Conservation (phyloP, 2,888 invertebrate species). For the Pasiphila rectangulata region DNA sequence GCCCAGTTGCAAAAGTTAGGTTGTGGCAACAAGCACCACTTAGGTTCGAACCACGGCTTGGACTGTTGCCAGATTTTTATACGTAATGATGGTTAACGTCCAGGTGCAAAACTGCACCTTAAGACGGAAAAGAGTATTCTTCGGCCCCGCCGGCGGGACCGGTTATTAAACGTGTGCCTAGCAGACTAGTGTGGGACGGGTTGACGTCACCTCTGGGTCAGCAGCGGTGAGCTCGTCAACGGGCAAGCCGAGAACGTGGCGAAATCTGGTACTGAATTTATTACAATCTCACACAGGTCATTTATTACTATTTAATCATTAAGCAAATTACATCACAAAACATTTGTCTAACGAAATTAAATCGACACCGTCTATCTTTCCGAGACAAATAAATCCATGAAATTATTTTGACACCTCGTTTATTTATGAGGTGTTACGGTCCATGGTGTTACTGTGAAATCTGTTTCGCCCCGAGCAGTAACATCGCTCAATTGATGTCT, state of each 20-base stretch:
- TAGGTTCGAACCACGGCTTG: too few species aligned
- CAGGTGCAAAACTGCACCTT: too few species aligned
- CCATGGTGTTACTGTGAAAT: constrained; percentile 21
- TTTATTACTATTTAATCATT: constrained; percentile 16
- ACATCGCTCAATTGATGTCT: constrained; percentile 21
- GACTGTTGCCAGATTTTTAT: too few species aligned
- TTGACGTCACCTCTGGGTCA: too few species aligned
- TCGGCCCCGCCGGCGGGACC: too few species aligned
- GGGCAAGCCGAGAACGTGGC: too few species aligned
- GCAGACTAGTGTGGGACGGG: too few species aligned
- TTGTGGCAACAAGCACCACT: too few species aligned
- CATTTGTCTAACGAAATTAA: constrained; percentile 19
- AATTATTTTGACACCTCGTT: constrained; percentile 26
- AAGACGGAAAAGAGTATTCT: too few species aligned
- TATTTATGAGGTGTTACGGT: constrained; percentile 25
- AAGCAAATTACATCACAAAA: constrained; percentile 18
- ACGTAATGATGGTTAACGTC: too few species aligned
- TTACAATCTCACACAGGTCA: constrained; percentile 10
- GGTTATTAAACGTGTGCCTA: too few species aligned
- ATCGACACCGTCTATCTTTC: constrained; percentile 13
- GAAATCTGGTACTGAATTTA: neutral
- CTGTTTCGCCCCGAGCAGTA: constrained; percentile 19
- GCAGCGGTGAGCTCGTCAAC: neutral
- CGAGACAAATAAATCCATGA: constrained; percentile 21
- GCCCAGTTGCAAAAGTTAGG: too few species aligned